Conservation (phyloP, 2,888 invertebrate species). For the Dolichomitus sp. region DNA sequence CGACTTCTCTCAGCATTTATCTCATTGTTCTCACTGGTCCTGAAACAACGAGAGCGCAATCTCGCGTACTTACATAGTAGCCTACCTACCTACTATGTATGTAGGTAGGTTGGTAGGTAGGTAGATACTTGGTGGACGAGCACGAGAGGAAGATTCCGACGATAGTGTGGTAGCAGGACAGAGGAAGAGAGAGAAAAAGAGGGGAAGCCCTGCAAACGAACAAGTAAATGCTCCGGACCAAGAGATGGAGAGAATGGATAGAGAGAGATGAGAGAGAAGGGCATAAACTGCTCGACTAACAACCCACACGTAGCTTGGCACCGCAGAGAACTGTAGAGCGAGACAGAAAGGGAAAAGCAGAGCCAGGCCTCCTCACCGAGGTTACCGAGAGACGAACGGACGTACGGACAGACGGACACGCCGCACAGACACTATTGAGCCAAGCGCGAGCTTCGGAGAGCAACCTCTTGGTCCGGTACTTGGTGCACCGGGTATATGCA, state of each 20-base stretch:
- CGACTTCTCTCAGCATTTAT: slow-evolving; percentile 67
- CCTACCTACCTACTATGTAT: neutral
- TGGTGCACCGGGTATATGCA: slow-evolving; percentile 29
- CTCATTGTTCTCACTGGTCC: slow-evolving; percentile 68
- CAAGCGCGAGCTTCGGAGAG: slow-evolving; percentile 65
- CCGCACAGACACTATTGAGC: slow-evolving; percentile 75
- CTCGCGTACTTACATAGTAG: slow-evolving; percentile 55
- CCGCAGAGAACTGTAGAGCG: slow-evolving; percentile 60
- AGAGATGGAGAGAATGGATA: slow-evolving; percentile 58
- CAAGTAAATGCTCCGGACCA: slow-evolving; percentile 61
- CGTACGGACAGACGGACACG: slow-evolving; percentile 66
- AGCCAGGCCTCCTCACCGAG: slow-evolving; percentile 28
- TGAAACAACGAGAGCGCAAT: slow-evolving; percentile 66
- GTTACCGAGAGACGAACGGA: slow-evolving; percentile 69
- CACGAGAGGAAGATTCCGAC: slow-evolving; percentile 67
- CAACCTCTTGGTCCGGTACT: slow-evolving; percentile 53
- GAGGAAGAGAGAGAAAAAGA: slow-evolving; percentile 45
- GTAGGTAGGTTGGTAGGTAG: slow-evolving; percentile 34
- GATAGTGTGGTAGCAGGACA: slow-evolving; percentile 63
- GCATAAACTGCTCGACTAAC: slow-evolving; percentile 84
- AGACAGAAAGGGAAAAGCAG: slow-evolving; percentile 68
- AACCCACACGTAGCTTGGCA: slow-evolving; percentile 82
- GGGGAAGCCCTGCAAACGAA: slow-evolving; percentile 55
- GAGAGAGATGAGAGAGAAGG: slow-evolving; percentile 55
- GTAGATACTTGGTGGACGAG: slow-evolving; percentile 45